Base-by-base conservation (phyloP, 2,888 invertebrate species). In the Koerneria pararmatus region DNA sequence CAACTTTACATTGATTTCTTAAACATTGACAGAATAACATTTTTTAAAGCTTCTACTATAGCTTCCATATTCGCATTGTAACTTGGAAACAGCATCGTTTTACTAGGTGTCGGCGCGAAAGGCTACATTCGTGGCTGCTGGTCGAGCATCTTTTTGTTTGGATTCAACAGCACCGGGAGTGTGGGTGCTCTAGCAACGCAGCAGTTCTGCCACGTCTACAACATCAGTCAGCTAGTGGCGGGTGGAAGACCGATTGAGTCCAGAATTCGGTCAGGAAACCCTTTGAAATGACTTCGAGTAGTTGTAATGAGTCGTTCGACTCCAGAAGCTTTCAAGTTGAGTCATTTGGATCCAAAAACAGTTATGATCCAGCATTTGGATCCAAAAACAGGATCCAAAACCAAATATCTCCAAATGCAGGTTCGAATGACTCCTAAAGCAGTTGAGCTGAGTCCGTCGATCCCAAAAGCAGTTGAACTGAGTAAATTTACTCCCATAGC, bases 121-220 rank as follows among this genome's bases (percentile, higher is more conserved):
- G 80, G 78, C 35, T 80, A 72, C 68, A 79, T 80, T 46, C 72
- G 80, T 8, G 80, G 80, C 37, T 80, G 80, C 59, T 79, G 70
- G 71, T 68, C 71, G 24, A 71, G 71, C 1, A 70, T 78, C 11
- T 72, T 79, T 32, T 66, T 76, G 6, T 76, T 73, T 59, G 80
- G 80, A 31, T 80, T 80, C 68, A 80, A 80, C 68, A 61, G 76
- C 8, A 78, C 78, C 11, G 77, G 76, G 35, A 62, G 71, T n/a
- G 69, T 72, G 1, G 72, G 71, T 19, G 73, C 72, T 8, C 62
- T 76, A n/a, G 65, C 71, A 0, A 64, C 70, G 4, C 74, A 74
- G 22, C 37, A 73, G 24, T 74, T 77, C 68, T 79, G 79, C 65
- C 72, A 71, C 61, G 69, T 69, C 48, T 76, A 72, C 71, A 79